phyloP scores from a whole-genome alignment of 2,888 invertebrate genomes.

The Matsumyia berberina region DNA sequence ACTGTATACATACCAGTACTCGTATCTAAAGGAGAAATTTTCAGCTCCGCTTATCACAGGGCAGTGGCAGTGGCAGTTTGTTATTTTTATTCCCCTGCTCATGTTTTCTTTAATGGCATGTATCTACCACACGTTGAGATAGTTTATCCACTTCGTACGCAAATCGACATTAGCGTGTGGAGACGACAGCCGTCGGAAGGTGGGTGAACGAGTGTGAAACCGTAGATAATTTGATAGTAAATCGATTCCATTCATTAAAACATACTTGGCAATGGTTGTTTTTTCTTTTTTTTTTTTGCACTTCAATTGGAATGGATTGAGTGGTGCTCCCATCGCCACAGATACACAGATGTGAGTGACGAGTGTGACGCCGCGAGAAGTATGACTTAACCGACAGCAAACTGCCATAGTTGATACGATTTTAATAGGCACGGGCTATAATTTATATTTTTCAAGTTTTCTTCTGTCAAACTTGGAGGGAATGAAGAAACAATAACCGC shows the following conservation, averaged over 20 bases:
- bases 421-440: conserved; percentile 31
- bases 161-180: conserved; percentile 12
- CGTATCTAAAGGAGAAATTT: conserved; percentile 39
- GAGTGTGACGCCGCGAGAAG: conserved; percentile 9
- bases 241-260: conserved; percentile 68
- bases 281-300: not conserved
- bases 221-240: conserved; percentile 49
- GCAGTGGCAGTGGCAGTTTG: not conserved
- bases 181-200: not conserved
- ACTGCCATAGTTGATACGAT: conserved; percentile 27
- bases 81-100: not conserved
- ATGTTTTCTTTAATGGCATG: not conserved
- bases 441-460: conserved; percentile 5
- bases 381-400: not conserved
- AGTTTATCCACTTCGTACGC: conserved; percentile 25
- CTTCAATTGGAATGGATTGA: not conserved
- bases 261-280: not conserved
- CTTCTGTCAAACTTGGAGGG: not conserved
- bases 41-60: conserved; percentile 41
- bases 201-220: conserved; percentile 28
- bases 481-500: not conserved
- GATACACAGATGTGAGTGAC: not conserved
- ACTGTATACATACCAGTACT: not conserved
- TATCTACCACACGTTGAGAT: conserved; percentile 32
- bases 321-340: conserved; percentile 1